phyloP scores from a whole-genome alignment of 2,113 vertebrate species.

The Struthidea cinerea region DNA sequence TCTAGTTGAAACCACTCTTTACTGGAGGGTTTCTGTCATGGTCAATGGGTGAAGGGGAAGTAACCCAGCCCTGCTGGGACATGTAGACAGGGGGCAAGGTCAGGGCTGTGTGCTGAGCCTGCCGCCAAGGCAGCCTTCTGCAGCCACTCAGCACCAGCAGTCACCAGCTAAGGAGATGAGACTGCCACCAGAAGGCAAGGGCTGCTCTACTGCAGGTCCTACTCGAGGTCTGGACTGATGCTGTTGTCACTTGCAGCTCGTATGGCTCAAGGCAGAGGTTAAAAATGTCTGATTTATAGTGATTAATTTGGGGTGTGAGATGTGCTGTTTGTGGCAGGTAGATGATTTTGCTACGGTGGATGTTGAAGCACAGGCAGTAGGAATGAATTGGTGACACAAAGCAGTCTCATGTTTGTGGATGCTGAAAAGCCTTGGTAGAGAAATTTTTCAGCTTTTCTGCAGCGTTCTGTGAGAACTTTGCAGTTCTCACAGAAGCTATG shows the following conservation, averaged over 20 bases:
- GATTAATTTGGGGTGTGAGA: neutral
- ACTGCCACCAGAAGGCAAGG: neutral
- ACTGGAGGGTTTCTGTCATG: neutral
- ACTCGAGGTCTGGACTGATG: rapidly evolving
- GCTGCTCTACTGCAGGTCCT: neutral
- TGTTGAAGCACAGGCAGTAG: neutral
- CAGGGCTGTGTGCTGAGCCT: neutral
- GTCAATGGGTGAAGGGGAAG: neutral
- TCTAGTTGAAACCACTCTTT: neutral
- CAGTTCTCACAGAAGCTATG: too few species aligned
- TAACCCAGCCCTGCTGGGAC: neutral
- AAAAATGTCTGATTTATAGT: neutral
- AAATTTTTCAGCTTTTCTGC: too few species aligned
- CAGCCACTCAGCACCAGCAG: neutral
- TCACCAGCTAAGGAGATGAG: neutral
- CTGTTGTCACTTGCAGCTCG: rapidly evolving
- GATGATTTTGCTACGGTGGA: neutral
- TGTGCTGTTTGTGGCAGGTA: neutral
- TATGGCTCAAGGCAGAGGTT: neutral
- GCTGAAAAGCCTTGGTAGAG: too few species aligned
- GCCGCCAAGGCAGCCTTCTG: neutral
- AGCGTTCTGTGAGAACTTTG: too few species aligned
- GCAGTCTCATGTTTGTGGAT: too few species aligned
- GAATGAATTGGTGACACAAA: neutral
- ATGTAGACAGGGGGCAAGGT: neutral